Conservation (phyloP, 1,140 invertebrate genomes). For the Platyscapa corneri region DNA sequence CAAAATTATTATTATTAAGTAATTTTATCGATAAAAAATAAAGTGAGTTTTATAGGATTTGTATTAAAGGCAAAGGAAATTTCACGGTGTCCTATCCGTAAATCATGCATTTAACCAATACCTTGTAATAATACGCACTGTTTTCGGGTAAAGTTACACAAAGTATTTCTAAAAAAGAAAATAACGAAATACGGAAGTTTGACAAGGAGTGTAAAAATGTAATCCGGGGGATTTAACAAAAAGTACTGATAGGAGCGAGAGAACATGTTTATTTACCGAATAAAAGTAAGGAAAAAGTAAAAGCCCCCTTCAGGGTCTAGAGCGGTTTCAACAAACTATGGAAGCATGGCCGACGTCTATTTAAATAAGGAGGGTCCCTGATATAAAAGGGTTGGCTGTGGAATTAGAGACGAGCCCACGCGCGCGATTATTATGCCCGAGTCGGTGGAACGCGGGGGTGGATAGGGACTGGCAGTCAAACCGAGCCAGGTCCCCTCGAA, state of each 20-base stretch:
- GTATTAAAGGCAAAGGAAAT: no score
- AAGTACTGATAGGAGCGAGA: conserved; percentile 37
- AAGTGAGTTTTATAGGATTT: no score
- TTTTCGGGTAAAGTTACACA: neutral
- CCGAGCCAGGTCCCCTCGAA: conserved; percentile 42
- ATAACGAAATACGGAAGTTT: neutral
- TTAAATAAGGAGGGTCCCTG: conserved; percentile 62
- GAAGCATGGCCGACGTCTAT: conserved; percentile 51
- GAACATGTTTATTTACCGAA: conserved; percentile 50
- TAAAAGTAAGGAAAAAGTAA: conserved; percentile 50
- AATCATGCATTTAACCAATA: no score
- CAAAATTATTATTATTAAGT: no score
- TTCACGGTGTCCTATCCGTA: no score
- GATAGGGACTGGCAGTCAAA: conserved; percentile 33
- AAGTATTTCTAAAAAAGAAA: neutral
- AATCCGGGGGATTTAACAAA: neutral
- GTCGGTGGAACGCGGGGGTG: conserved; percentile 41
- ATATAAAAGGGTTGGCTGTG: conserved; percentile 64
- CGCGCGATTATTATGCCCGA: conserved; percentile 60
- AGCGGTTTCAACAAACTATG: neutral
- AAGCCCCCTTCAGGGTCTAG: conserved; percentile 39
- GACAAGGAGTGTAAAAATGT: neutral
- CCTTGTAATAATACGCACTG: no score
- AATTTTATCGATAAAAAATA: no score
- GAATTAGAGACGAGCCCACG: conserved; percentile 62